Evolutionary conservation across 2,797 vertebrate genomes (phyloP).

Genomic region (Coracias cyanogaster): DNA sequence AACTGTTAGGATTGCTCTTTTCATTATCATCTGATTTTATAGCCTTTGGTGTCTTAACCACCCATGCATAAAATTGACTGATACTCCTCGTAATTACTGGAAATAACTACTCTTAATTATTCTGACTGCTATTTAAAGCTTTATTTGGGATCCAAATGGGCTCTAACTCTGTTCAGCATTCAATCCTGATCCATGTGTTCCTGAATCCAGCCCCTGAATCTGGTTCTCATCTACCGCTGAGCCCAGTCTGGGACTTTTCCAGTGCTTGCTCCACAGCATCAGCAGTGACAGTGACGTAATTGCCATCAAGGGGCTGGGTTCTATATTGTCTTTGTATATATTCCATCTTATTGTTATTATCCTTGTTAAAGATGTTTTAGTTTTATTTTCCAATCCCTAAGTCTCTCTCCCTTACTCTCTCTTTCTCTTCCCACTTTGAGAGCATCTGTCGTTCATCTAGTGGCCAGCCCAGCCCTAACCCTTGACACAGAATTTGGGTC

Average conservation of each 20-base stretch:
- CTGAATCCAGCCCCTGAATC: no score
- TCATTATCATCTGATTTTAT: conserved; percentile 70
- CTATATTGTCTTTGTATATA: no score
- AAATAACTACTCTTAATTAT: conserved; percentile 64
- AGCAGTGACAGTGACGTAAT: no score
- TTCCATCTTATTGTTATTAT: no score
- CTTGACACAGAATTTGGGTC: not conserved
- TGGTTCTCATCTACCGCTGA: no score
- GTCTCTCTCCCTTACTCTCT: not conserved
- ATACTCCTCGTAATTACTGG: conserved; percentile 62
- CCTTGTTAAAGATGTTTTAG: no score
- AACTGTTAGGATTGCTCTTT: conserved; percentile 60
- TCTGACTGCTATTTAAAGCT: conserved; percentile 8
- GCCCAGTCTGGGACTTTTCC: no score
- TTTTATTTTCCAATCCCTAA: no score
- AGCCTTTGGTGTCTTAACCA: conserved; percentile 56
- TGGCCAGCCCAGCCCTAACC: not conserved
- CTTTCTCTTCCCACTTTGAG: not conserved
- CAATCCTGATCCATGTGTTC: no score
- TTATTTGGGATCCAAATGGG: not conserved
- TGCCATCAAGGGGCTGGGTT: no score
- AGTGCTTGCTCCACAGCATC: no score
- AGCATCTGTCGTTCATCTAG: not conserved
- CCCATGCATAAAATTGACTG: conserved; percentile 60
- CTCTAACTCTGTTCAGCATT: not conserved